Percentiles rank a stretch among this genome's conserved stretches.
phyloP scores from a whole-genome alignment of 2,113 vertebrate species.

The Crotalus horridus region DNA sequence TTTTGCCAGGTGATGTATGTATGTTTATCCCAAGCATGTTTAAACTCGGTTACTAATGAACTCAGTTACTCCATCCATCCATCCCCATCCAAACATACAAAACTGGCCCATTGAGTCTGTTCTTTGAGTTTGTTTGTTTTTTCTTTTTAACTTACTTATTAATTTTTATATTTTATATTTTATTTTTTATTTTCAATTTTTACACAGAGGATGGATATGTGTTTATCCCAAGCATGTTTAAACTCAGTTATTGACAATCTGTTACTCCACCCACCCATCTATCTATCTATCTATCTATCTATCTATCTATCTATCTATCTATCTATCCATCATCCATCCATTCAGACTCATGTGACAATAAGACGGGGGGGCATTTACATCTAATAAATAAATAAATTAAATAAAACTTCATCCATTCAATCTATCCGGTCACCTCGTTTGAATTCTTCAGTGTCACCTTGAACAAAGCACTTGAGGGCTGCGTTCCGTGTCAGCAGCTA shows the following conservation, averaged over 20 bases:
- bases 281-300: too few species aligned
- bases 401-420: neutral
- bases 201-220: neutral
- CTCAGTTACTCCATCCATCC: too few species aligned
- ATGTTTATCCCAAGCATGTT: too few species aligned
- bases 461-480: neutral
- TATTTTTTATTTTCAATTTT: too few species aligned
- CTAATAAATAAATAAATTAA: neutral
- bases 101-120: too few species aligned
- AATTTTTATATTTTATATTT: too few species aligned
- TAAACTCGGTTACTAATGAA: too few species aligned
- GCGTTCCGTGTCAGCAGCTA: neutral
- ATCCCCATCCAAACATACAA: too few species aligned
- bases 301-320: too few species aligned
- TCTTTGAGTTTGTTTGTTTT: too few species aligned
- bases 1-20: neutral
- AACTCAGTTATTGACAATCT: neutral
- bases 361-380: neutral
- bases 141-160: too few species aligned
- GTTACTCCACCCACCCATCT: neutral
- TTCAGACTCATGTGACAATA: neutral
- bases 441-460: neutral
- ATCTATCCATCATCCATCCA: too few species aligned
- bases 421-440: neutral
- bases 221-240: neutral